Conservation (phyloP, 2,113 vertebrate species). For the Cyprinodon tularosa region DNA sequence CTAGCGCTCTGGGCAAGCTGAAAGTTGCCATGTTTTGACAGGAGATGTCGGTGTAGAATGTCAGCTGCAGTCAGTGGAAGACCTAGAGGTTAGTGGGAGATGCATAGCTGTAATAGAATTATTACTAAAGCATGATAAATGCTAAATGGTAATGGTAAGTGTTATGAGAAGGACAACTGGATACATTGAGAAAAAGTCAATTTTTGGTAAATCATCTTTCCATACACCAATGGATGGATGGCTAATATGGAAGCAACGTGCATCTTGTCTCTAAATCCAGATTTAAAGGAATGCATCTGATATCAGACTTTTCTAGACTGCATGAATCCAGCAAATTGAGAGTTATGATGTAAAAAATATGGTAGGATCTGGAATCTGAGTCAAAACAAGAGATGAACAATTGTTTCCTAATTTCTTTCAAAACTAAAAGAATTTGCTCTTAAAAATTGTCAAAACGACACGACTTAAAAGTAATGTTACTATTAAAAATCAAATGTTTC, state of each 20-base stretch:
- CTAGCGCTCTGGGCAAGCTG: conserved; percentile 37
- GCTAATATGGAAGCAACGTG: not conserved
- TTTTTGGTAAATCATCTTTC: not conserved
- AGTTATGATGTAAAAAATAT: not conserved
- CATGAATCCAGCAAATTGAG: not conserved
- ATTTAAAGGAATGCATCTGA: not conserved
- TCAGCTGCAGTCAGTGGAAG: conserved; percentile 59
- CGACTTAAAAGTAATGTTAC: not conserved
- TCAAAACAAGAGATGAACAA: not conserved
- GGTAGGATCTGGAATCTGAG: not conserved
- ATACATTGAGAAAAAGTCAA: conserved; percentile 13
- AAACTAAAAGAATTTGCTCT: not conserved
- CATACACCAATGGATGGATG: too few relatives aligned
- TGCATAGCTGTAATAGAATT: conserved; percentile 52
- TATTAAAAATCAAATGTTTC: too few relatives aligned
- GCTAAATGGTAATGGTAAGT: conserved; percentile 17
- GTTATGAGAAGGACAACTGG: conserved; percentile 25
- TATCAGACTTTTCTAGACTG: not conserved
- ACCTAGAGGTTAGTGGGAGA: conserved; percentile 57
- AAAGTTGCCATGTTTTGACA: conserved; percentile 72
- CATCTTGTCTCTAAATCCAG: not conserved
- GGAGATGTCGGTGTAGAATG: conserved; percentile 65
- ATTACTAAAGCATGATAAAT: conserved; percentile 58
- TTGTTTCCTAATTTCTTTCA: not conserved
- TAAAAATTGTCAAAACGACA: not conserved